Evolutionary conservation across 2,888 invertebrate species (phyloP).

Genomic region (Agrotis puta): DNA sequence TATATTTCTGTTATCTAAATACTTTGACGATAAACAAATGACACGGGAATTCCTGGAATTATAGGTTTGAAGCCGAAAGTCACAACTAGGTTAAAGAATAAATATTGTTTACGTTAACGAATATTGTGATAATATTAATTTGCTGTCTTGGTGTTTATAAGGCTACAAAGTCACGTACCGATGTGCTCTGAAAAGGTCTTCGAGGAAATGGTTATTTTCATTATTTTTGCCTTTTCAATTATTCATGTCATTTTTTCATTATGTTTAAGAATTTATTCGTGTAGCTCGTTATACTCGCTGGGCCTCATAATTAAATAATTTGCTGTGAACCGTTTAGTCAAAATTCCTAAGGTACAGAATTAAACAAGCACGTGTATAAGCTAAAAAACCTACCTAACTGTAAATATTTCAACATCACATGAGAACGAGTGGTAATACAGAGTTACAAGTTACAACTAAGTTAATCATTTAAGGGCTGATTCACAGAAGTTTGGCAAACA

Average conservation of each 20-base stretch:
- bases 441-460: conserved; percentile 41
- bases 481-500: conserved; percentile 22
- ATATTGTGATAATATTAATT: not conserved
- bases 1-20: no score
- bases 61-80: not conserved
- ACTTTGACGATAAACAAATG: not conserved
- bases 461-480: conserved; percentile 41
- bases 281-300: no score
- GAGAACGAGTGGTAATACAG: conserved; percentile 18
- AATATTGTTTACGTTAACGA: not conserved
- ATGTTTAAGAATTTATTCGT: no score
- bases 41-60: not conserved
- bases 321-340: not conserved
- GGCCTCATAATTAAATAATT: not conserved
- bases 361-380: not conserved
- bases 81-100: not conserved
- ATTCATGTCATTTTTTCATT: no score
- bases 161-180: not conserved
- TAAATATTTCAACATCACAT: conserved; percentile 41
- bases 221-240: no score
- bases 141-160: not conserved
- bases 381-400: conserved; percentile 1
- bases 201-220: no score
- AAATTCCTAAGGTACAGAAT: not conserved
- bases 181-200: not conserved